Conservation (phyloP, 2,113 vertebrate genomes). For the Corydoras sp. region DNA sequence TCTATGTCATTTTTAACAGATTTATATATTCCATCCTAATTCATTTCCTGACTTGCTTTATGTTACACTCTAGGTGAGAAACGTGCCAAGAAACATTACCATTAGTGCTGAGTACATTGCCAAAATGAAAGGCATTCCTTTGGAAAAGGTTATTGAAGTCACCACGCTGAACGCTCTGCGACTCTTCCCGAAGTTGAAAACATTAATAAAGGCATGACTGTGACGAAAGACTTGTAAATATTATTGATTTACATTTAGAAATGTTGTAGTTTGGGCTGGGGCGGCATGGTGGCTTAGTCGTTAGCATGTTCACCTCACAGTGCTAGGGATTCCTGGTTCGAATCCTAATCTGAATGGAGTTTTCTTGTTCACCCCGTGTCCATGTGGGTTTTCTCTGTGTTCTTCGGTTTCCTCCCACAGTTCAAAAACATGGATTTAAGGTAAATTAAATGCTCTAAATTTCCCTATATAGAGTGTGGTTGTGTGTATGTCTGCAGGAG, state of each 20-base stretch:
- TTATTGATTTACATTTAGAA: not conserved
- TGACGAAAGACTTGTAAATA: not conserved
- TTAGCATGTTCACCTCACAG: no score
- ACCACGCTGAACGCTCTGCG: conserved; percentile 82
- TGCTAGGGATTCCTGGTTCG: no score
- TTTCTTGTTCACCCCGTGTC: no score
- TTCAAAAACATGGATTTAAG: no score
- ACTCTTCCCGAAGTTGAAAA: conserved; percentile 81
- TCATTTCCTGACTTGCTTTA: conserved; percentile 8
- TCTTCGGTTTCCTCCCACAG: no score
- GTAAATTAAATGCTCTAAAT: no score
- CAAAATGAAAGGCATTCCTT: conserved; percentile 78
- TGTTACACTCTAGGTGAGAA: conserved; percentile 74
- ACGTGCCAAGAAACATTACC: conserved; percentile 84
- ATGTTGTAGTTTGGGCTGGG: no score
- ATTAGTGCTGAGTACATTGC: conserved; percentile 85
- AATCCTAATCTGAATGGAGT: no score
- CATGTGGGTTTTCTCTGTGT: no score
- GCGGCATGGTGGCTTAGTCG: no score
- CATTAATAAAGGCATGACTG: conserved; percentile 53
- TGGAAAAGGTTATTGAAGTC: conserved; percentile 77
- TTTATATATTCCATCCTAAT: not conserved
- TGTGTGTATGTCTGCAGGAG: no score
- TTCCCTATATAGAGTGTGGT: no score
- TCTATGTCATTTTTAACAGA: not conserved